Conservation (phyloP, 2,888 invertebrate genomes). For the Amorpha juglandis region DNA sequence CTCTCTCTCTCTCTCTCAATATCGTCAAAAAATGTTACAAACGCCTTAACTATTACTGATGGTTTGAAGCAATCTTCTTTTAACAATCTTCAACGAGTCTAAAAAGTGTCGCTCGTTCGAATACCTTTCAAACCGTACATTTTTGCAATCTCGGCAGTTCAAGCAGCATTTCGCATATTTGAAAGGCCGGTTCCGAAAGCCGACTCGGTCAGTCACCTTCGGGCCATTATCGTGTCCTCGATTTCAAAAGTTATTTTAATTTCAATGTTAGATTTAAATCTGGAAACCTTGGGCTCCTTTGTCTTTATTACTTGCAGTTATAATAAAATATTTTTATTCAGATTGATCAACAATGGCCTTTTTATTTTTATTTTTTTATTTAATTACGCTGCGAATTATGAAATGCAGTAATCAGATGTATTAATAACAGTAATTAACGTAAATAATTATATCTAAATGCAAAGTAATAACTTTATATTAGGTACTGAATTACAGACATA, state of each 20-base stretch:
- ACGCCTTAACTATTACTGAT: too few species aligned
- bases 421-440: neutral
- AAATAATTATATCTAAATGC: too few species aligned
- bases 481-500: too few species aligned
- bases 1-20: too few species aligned
- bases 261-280: slow-evolving; percentile 23
- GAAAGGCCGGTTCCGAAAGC: neutral
- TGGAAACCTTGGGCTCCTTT: slow-evolving; percentile 16
- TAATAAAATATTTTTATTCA: neutral
- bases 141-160: slow-evolving; percentile 1
- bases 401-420: neutral
- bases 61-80: too few species aligned
- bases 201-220: slow-evolving; percentile 13
- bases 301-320: neutral
- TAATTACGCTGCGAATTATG: neutral
- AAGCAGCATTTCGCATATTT: slow-evolving; percentile 10
- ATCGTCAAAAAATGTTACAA: too few species aligned
- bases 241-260: slow-evolving; percentile 15
- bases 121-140: neutral
- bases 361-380: neutral
- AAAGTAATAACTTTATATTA: too few species aligned
- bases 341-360: neutral
- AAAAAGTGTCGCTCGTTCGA: neutral
- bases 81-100: too few species aligned
- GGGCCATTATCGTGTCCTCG: slow-evolving; percentile 5